Base-by-base conservation (phyloP, 2,113 vertebrate genomes). In the Urocolius indicus region DNA sequence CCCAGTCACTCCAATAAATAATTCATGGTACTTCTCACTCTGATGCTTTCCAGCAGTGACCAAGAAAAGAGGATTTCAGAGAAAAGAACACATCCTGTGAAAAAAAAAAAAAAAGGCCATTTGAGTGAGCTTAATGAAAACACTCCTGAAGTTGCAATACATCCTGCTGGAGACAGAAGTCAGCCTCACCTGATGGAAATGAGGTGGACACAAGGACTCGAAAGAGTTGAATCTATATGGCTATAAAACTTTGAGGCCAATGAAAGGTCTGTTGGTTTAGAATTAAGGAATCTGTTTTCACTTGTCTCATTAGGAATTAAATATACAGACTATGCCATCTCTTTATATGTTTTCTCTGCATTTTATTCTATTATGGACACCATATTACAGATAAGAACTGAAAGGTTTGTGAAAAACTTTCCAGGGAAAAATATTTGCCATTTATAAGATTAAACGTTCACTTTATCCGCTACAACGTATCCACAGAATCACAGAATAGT, bases 1-100 rank as follows among this genome's bases (percentile, higher is more conserved):
- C 73, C 83, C 65, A 65, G 36, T 55, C 86, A 84, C 29, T 52
- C 38, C 69, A 80, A 74, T 87, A 90, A 93, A 93, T 86, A 90
- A 93, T 80, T 90, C 68, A 94, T 51, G 7, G 5, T 62, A 45
- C 68, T 29, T 69, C 80, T 89, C 68, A 81, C 55, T 79, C 75
- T 3, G 4, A 1, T 52, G 76, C 27, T 67, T 84, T 88, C 65
- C 89, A 84, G 63, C 24, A 71, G 16, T 27, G 67, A 71, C 68
- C 79, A 89, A 87, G 68, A 77, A 88, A 73, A 89, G 5, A 58
- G 17, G 24, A 87, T 89, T 87, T 81, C 68, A 46, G 45, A 76
- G 38, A 77, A 92, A 90, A 89, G 23, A 80, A n/a, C 14, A 24
- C 2, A 4, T 32, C 32, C 26, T 7, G 16, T 66, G 51, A 84